Conservation (phyloP, 2,797 vertebrate genomes). For the Catamblyrhynchus diadema region DNA sequence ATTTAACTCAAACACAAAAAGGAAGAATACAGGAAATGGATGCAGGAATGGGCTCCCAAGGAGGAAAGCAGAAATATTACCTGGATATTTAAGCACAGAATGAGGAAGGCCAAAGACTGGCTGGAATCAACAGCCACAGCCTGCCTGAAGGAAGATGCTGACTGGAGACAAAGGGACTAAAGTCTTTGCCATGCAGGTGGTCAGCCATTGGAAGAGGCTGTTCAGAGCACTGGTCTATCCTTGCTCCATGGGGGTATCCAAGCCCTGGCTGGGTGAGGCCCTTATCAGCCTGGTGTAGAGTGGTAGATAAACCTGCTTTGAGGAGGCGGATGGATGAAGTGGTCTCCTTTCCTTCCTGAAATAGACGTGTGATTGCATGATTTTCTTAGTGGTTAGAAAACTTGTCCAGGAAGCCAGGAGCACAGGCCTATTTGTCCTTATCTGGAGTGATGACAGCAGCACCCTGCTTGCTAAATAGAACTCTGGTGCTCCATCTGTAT, state of each 20-base stretch:
- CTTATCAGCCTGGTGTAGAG: not conserved
- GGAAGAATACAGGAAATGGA: not conserved
- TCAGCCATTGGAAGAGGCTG: not conserved
- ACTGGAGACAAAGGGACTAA: not conserved
- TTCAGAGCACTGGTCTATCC: not conserved
- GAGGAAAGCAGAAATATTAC: not conserved
- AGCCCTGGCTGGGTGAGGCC: not conserved
- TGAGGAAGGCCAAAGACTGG: not conserved
- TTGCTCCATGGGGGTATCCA: fast-evolving
- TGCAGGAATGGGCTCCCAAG: not conserved
- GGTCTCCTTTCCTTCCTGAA: not conserved
- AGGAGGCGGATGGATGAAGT: not conserved
- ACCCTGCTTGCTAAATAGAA: not conserved
- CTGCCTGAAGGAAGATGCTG: not conserved
- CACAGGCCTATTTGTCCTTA: not conserved
- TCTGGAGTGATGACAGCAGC: not conserved
- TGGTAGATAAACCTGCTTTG: not conserved
- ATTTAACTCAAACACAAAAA: not conserved
- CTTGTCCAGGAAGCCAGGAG: not conserved
- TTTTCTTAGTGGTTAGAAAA: not conserved
- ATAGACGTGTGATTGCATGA: not conserved
- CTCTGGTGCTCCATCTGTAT: not conserved
- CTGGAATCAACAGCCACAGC: not conserved
- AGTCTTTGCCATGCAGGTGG: not conserved
- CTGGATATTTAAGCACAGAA: not conserved